Base-by-base conservation (phyloP, 1,140 invertebrate species). In the Antheraea pernyi region DNA sequence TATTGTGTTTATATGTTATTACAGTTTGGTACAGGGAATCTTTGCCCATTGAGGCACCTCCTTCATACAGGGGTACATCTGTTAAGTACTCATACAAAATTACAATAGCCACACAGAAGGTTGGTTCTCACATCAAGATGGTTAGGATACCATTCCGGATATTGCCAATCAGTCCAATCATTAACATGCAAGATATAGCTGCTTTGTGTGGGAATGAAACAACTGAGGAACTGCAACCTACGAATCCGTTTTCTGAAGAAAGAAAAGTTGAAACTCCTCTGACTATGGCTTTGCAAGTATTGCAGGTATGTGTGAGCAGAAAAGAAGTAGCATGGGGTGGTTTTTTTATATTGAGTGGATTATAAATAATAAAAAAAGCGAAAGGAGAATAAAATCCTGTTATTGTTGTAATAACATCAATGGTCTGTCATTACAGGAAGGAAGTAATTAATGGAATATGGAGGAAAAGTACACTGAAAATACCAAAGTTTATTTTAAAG, bases 31-130 rank as follows among this genome's bases (percentile, higher is more conserved):
- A 98, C 86, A 94, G 95, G 82, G 98, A 99, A 93, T 95, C 94
- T 46, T 94, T 99, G 72, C 98, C 98, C 3, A 95, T 95, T 77
- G 96, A 98, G 93, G 95, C 97, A 6, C 97, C 98, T 42, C 98
- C 98, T n/a, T 98, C 98, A 5, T 99, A 98, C 86, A 93, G 97
- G 85, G 98, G 98, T 0, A 97, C 97, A 78, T 95, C 97, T 71
- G 96, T 99, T 10, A 98, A 98, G 87, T 99, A 99, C 93, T 98
- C 97, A 0, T 99, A 99, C 87, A 99, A 99, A 94, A 96, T 99
- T 22, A 99, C 97, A 6, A 96, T 99, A 81, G 98, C 98, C 19
- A 96, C 96, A 36, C 98, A 99, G 89, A 94, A 97, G 77, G 95
- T 96, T 16, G 96, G 97, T 79, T 95, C 95, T 76, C 95, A 95